Evolutionary conservation across 2,113 vertebrate genomes (phyloP), one percentile per base, ranked within the genome.

Genomic region (Xiphias gladius): DNA sequence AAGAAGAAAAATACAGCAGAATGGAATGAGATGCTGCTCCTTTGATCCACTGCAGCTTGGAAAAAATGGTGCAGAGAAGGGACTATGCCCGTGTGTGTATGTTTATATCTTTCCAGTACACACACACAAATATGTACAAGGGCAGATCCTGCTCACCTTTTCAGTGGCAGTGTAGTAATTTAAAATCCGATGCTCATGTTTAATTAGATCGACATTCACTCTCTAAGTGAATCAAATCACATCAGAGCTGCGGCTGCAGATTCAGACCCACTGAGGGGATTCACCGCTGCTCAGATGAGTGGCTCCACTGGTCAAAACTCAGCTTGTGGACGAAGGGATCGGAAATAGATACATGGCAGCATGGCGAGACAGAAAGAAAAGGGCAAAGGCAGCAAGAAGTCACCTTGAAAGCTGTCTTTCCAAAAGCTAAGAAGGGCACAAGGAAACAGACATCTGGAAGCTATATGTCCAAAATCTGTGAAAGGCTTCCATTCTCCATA

Each of bases 1-100:
- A 85, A 24, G 30, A 67, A 67, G 79, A 70, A 72, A 85, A 87
- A 85, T 75, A 85, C 76, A 90, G 82, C 76, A 86, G 57, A 75
- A 63, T 73, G 85, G 89, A 90, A 89, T 86, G 59, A 91, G 76
- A 87, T 69, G 82, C 86, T 70, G 78, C 70, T 88, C 32, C 54
- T 84, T 82, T 72, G 48, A 91, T 81, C 70, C 80, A 77, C 82
- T 82, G 68, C 76, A 86, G 82, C 82, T 85, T 4, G 12, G 0
- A 43, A 66, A 72, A 75, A 87, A 80, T 85, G 86, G 73, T 83
- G 88, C 83, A 88, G 65, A 39, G 76, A 76, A 72, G 63, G 30
- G 22, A 73, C 65, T 57, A 24, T 61, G 81, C 48, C 17, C 55
- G 11, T 28, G 5, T 35, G 80, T 72, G 72, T 73, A 57, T 28